Evolutionary conservation across 2,888 invertebrate species (phyloP).

Genomic region (Stenichneumon culpator): DNA sequence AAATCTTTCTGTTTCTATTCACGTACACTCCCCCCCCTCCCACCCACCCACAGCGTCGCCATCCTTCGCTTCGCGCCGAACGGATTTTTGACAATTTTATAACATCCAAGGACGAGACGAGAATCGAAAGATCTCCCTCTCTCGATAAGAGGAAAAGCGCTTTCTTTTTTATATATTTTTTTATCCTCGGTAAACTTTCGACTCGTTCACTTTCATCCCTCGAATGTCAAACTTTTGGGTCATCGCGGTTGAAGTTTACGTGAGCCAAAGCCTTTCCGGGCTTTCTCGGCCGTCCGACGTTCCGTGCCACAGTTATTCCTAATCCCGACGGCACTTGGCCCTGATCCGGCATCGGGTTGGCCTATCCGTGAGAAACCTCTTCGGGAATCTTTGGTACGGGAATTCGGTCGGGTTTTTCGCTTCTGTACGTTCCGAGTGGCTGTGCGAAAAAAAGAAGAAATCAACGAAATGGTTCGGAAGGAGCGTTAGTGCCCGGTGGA

Average conservation of each 20-base stretch:
- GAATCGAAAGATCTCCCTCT: not conserved
- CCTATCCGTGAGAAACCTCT: constrained; percentile 65
- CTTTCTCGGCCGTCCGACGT: constrained; percentile 47
- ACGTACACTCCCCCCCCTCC: not conserved
- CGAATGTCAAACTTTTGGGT: constrained; percentile 47
- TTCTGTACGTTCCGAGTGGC: constrained; percentile 7
- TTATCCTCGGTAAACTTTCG: constrained; percentile 27
- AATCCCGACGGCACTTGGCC: constrained; percentile 65
- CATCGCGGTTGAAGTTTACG: constrained; percentile 50
- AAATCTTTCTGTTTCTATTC: constrained; percentile 1
- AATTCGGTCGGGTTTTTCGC: constrained; percentile 40
- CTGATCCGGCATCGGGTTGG: constrained; percentile 52
- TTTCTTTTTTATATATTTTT: not conserved
- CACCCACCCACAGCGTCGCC: too few species aligned
- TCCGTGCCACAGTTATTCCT: constrained; percentile 40
- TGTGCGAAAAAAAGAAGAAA: constrained; percentile 9
- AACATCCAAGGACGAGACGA: constrained; percentile 1
- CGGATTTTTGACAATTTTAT: constrained; percentile 5
- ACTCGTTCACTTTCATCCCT: constrained; percentile 26
- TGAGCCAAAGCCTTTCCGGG: constrained; percentile 59
- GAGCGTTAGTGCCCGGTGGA: constrained; percentile 11
- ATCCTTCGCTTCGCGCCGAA: not conserved
- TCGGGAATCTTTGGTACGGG: constrained; percentile 37
- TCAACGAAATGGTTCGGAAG: constrained; percentile 1
- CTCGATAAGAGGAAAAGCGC: not conserved